Evolutionary conservation across 2,888 invertebrate genomes (phyloP), one percentile per base, ranked within the genome.

Genomic region (Netelia melanura): DNA sequence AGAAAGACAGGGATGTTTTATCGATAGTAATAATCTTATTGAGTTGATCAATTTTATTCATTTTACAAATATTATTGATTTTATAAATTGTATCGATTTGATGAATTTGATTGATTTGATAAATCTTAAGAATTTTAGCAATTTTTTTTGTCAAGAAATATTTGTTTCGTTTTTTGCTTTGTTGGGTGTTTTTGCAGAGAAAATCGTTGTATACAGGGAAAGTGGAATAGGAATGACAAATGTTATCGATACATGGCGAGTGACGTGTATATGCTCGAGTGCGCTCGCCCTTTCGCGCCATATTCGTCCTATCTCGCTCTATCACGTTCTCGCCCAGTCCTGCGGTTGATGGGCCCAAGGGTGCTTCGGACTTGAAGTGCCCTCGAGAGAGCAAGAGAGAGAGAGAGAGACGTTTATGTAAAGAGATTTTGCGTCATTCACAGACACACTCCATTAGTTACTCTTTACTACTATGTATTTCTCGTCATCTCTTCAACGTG

Each of bases 211-310:
- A 48, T 14, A 48, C 68, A n/a, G 2, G 30, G 43, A 68, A 79
- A 76, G 67, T 30, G 54, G 61, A 11, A 54, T 62, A 44, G 87
- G 84, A 70, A 86, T 92, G 93, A 93, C 91, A 91, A 92, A 93
- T 91, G 92, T 92, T 92, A 93, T 93, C 90, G 92, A 92, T 91
- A 91, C 91, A 90, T 90, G 91, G 93, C 91, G 91, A 91, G 88
- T 93, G 93, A 93, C 93, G 89, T 88, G 88, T 91, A 91, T 90
- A 87, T 88, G 82, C 61, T 79, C 80, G 74, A 79, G 75, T 71
- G 71, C 81, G 86, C 67, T 83, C 76, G 83, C 78, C 82, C 86
- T 80, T 86, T 83, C 77, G 65, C 67, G 84, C 72, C 72, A 65
- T 70, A 14, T 70, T 67, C 23, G 17, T 52, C 52, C 48, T 38